These are phyloP conservation scores for Crenuchus spilurus DNA, from an alignment of 2,797 vertebrate species.

Conservation along the genomic window DNA sequence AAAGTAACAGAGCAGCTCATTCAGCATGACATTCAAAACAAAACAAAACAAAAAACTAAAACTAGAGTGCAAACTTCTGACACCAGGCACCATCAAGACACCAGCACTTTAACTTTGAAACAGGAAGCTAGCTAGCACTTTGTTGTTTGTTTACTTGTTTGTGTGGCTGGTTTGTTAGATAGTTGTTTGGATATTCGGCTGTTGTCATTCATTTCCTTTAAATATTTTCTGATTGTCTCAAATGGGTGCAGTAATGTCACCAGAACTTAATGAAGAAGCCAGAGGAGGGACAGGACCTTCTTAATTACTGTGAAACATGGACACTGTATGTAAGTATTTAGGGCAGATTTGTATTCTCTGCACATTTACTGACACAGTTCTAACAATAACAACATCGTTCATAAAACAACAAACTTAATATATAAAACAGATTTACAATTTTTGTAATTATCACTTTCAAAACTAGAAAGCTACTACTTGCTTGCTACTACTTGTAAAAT, in stretches of 20 bases:
- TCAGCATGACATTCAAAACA: conserved; percentile 15
- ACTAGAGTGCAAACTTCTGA: neutral
- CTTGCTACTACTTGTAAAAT: no score
- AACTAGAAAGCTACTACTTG: no score
- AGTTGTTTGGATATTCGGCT: no score
- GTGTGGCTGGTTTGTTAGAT: no score
- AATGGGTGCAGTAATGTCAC: no score
- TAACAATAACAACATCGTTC: neutral
- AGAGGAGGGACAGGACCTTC: neutral
- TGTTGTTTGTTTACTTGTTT: no score
- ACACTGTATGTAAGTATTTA: neutral
- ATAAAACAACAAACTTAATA: neutral
- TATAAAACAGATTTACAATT: no score
- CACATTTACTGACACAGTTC: no score
- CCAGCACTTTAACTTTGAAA: no score
- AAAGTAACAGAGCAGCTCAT: conserved; percentile 5
- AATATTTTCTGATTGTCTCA: neutral
- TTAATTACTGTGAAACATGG: neutral
- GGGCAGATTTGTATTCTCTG: neutral
- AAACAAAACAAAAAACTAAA: neutral
- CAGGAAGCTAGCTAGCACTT: no score
- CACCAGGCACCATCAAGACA: neutral
- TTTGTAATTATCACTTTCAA: no score
- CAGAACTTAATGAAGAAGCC: neutral
- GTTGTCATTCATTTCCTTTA: neutral